These are phyloP conservation scores for Colinus virginianus DNA, from an alignment of 2,113 vertebrate genomes.

Conservation along the genomic window DNA sequence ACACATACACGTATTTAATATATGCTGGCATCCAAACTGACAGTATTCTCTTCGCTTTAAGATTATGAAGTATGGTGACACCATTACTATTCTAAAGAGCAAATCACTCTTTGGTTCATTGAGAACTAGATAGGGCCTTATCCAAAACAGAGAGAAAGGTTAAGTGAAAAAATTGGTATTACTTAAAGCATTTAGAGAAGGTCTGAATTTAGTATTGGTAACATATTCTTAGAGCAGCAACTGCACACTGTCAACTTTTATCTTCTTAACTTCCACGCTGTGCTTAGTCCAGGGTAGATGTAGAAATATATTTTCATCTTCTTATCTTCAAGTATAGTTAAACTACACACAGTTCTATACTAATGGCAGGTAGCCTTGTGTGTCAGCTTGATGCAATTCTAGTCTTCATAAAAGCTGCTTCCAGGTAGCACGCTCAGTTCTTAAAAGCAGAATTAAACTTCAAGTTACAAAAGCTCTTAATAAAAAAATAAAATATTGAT, in stretches of 20 bases:
- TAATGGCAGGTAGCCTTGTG: not conserved
- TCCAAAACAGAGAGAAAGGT: not conserved
- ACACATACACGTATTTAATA: not conserved
- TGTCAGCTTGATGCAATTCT: not conserved
- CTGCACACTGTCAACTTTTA: not conserved
- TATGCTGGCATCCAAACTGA: not conserved
- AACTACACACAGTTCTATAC: accelerated
- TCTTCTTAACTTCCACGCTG: not conserved
- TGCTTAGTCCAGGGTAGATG: not conserved
- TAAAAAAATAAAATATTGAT: not conserved
- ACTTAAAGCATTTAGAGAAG: not conserved
- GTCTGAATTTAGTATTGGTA: not conserved
- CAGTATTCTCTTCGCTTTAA: not conserved
- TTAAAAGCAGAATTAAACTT: not conserved
- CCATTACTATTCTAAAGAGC: not conserved
- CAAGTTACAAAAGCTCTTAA: not conserved
- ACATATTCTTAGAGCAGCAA: not conserved
- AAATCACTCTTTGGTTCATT: not conserved
- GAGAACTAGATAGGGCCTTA: not conserved
- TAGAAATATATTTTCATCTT: not conserved
- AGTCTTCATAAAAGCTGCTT: not conserved
- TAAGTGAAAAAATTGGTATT: not conserved
- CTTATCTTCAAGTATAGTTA: not conserved
- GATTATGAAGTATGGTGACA: not conserved
- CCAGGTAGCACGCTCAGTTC: not conserved